Percentiles rank a stretch among this genome's conserved stretches.
phyloP scores from a whole-genome alignment of 2,888 invertebrate genomes.

The Agrochola lota region DNA sequence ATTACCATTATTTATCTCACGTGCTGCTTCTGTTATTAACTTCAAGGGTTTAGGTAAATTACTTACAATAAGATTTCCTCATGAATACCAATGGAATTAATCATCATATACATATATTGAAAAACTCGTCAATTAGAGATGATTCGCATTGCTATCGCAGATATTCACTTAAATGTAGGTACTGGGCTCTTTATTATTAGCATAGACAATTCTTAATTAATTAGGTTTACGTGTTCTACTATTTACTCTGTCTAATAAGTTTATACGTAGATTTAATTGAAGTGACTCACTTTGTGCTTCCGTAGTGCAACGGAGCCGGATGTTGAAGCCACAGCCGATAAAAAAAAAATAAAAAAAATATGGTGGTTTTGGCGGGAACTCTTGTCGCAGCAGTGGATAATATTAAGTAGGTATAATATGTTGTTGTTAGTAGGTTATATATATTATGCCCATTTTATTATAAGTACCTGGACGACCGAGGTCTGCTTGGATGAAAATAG shows the following conservation, averaged over 20 bases:
- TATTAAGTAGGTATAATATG: constrained; percentile 1
- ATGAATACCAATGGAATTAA: constrained; percentile 44
- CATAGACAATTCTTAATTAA: constrained; percentile 19
- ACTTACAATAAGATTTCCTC: constrained; percentile 45
- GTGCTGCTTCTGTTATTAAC: constrained; percentile 47
- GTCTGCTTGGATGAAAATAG: too few species aligned
- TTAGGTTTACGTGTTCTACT: constrained; percentile 6
- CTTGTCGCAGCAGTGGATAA: constrained; percentile 23
- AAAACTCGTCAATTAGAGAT: constrained; percentile 33
- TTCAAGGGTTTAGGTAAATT: constrained; percentile 55
- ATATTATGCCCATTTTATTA: too few species aligned
- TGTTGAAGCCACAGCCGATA: constrained; percentile 58
- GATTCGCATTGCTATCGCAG: constrained; percentile 37
- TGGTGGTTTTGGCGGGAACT: constrained; percentile 55
- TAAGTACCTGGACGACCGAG: too few species aligned
- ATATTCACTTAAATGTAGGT: neutral
- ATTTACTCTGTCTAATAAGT: constrained; percentile 21
- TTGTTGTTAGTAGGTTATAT: constrained; percentile 19
- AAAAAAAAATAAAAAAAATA: constrained; percentile 57
- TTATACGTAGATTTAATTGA: constrained; percentile 27
- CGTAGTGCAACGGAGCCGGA: constrained; percentile 63
- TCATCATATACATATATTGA: constrained; percentile 33
- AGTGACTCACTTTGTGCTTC: constrained; percentile 57
- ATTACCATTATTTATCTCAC: constrained; percentile 37
- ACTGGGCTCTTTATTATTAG: constrained; percentile 15